A percentile compares a stretch with the other conserved stretches of the same genome.
Conservation (phyloP, 2,888 invertebrate genomes). For the Polymixis flavicincta region DNA sequence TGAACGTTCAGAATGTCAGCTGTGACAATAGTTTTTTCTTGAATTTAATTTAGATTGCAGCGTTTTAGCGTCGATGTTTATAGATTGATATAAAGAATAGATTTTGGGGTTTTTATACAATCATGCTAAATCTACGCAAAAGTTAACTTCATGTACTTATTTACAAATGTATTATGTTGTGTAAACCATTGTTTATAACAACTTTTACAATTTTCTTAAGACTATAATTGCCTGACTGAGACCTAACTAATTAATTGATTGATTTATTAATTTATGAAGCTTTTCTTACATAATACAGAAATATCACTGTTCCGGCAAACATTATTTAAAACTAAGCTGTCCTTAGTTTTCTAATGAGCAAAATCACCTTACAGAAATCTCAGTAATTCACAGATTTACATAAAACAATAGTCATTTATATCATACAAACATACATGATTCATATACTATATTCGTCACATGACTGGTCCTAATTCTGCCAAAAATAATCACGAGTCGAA, state of each 20-base stretch:
- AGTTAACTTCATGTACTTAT: not conserved
- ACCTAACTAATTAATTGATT: not conserved
- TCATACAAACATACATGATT: constrained; percentile 36
- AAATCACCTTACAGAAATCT: constrained; percentile 18
- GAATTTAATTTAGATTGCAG: constrained; percentile 44
- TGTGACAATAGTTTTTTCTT: constrained; percentile 49
- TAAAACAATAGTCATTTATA: constrained; percentile 52
- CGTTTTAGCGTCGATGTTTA: constrained; percentile 23
- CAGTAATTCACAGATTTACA: constrained; percentile 19
- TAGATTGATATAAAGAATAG: constrained; percentile 19
- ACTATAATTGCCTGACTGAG: not conserved
- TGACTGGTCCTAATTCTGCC: constrained; percentile 70
- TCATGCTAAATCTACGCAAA: not conserved
- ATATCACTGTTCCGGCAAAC: not conserved
- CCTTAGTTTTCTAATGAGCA: not conserved
- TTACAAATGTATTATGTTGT: no score
- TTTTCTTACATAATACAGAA: not conserved
- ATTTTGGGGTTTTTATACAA: not conserved
- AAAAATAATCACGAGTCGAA: constrained; percentile 68
- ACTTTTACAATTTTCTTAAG: not conserved
- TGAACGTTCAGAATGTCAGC: constrained; percentile 52
- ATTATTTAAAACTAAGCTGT: not conserved
- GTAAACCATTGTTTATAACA: no score
- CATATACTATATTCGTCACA: constrained; percentile 59
- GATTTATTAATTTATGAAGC: not conserved